Evolutionary conservation across 1,140 invertebrate genomes (phyloP).

Genomic region (Drosophila guanche): DNA sequence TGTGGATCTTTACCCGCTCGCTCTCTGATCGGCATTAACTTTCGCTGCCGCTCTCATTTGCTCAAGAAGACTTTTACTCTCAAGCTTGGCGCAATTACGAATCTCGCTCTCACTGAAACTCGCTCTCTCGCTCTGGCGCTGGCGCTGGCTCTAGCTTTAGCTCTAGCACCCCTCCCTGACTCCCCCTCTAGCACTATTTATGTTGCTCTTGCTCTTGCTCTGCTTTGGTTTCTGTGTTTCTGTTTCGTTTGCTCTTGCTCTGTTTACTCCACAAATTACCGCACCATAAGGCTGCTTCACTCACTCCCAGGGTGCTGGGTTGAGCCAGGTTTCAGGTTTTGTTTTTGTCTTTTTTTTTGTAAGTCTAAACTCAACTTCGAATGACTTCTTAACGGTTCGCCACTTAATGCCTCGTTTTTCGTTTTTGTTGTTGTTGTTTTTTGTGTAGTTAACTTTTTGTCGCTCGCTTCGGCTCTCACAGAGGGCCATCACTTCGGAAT

Average conservation of each 20-base stretch:
- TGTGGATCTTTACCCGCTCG: conserved; percentile 1
- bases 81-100: conserved; percentile 40
- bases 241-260: conserved; percentile 76
- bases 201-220: conserved; percentile 22
- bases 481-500: conserved; percentile 8
- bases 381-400: conserved; percentile 79
- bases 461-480: conserved; percentile 6
- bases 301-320: conserved; percentile 17
- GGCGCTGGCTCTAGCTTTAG: background rate
- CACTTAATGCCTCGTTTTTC: conserved; percentile 72
- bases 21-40: conserved; percentile 43
- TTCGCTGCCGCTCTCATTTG: conserved; percentile 58
- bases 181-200: conserved; percentile 1
- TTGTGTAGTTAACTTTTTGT: conserved; percentile 39
- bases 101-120: conserved; percentile 28
- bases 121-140: conserved; percentile 11
- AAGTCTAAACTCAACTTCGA: conserved; percentile 42
- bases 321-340: conserved; percentile 57
- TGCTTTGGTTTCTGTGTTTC: conserved; percentile 36
- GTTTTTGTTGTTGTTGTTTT: conserved; percentile 24
- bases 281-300: conserved; percentile 35
- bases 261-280: conserved; percentile 73
- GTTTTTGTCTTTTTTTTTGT: conserved; percentile 37
- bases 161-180: background rate
- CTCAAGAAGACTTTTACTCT: conserved; percentile 65